Percentiles rank a stretch among this genome's conserved stretches.
Evolutionary conservation across 2,888 invertebrate genomes (phyloP).

Genomic region (Sinhomidia bicolor): DNA sequence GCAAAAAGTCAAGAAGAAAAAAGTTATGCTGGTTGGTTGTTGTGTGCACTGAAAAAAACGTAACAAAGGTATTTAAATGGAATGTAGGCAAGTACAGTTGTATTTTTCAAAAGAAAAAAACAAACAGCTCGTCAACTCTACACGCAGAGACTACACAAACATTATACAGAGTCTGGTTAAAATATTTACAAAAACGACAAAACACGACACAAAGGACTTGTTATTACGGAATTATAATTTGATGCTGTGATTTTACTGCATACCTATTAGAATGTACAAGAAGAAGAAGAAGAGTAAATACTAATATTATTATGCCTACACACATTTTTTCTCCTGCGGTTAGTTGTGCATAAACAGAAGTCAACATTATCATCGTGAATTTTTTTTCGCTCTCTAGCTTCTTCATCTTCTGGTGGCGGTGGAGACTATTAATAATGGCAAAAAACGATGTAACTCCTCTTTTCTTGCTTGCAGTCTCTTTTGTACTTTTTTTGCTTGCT

Average conservation of each 20-base stretch:
- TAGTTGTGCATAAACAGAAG: conserved; percentile 31
- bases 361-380: conserved; percentile 19
- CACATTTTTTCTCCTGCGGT: background rate
- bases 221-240: conserved; percentile 43
- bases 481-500: conserved; percentile 19
- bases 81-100: conserved; percentile 21
- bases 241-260: conserved; percentile 11
- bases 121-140: background rate
- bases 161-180: conserved; percentile 44
- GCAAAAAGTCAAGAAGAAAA: conserved; percentile 5
- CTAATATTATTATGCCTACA: background rate
- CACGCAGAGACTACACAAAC: background rate
- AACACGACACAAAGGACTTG: conserved; percentile 45
- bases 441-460: conserved; percentile 31
- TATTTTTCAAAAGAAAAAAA: no score
- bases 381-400: conserved; percentile 30
- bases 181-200: conserved; percentile 57
- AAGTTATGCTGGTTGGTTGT: conserved; percentile 19
- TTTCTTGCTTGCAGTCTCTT: background rate
- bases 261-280: background rate
- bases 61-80: conserved; percentile 6
- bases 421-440: conserved; percentile 54
- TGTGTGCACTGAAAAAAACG: conserved; percentile 9
- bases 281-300: background rate
- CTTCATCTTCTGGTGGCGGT: conserved; percentile 25